Base-by-base conservation (phyloP, 1,140 invertebrate species). In the Philaenus spumarius region DNA sequence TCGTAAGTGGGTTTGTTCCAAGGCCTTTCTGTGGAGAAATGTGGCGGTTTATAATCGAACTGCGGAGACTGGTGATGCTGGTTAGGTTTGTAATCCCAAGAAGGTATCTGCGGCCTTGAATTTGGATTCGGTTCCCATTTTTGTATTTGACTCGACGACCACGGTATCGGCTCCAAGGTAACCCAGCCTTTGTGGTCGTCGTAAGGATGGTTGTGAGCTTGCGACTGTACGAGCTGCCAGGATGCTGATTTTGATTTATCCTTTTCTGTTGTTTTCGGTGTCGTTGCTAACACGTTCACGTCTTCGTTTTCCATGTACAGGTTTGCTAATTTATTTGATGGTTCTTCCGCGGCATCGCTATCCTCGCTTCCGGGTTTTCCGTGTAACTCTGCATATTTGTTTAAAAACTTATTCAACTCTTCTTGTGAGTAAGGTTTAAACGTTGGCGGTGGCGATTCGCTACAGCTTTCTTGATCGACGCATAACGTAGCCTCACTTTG, bases 91-190 rank as follows among this genome's bases (percentile, higher is more conserved):
- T 30, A 9, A n/a, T 58, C 48, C 56, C 54, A 61, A 11, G 60
- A 59, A 20, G 59, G 62, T 19, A 54, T 55, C 35, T 47, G 59
- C 4, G 59, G 56, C n/a, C 40, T 20, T 66, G 42, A 78, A 78
- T 60, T 50, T n/a, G 54, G 59, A 46, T 69, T 69, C 1, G 67
- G 67, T 54, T 87, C 82, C 86, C 86, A 89, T 68, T 87, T 89
- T 6, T 85, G 85, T 47, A 89, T 83, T 73, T 87, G 87, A 59
- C 85, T 87, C 14, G 83, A 80, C 0, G 85, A 86, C 86, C 86
- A 89, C 1, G 86, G 85, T 5, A 89, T 78, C 0, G 85, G 84
- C 51, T 89, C 85, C 39, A 89, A 70, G 2, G 83, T 84, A 0
- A 88, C 85, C 86, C 86, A 89, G 0, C 84, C 85, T 54, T 82